Conservation (phyloP, 2,113 vertebrate genomes). For the Xerus inauris region DNA sequence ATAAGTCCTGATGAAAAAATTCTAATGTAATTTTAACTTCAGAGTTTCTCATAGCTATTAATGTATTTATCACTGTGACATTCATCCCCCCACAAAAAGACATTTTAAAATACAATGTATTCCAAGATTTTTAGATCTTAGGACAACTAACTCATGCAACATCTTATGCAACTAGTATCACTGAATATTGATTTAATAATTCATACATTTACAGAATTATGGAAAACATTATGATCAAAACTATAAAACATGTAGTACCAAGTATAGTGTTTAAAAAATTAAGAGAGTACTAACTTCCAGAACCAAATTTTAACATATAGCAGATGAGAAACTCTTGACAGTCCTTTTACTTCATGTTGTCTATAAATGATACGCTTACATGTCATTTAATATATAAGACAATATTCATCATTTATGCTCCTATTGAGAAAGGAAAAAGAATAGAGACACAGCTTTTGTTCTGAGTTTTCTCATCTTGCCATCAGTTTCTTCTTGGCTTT, state of each 20-base stretch:
- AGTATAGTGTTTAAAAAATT: neutral
- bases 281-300: neutral
- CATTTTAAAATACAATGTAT: neutral
- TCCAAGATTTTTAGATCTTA: neutral
- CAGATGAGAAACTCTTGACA: neutral
- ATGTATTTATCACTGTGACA: neutral
- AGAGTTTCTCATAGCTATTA: neutral
- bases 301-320: neutral
- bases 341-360: accelerated
- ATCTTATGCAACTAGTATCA: neutral
- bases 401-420: no score
- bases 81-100: neutral
- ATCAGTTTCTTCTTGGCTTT: neutral
- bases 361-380: neutral
- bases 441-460: neutral
- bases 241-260: neutral
- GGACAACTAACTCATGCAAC: neutral
- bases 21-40: neutral
- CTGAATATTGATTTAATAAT: neutral
- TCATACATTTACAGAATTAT: neutral
- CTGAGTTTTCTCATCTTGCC: neutral
- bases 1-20: neutral
- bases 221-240: neutral
- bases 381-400: neutral
- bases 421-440: neutral